These are phyloP conservation scores for Venustaconcha ellipsiformis DNA, from an alignment of 1,140 invertebrate species.

Conservation along the genomic window DNA sequence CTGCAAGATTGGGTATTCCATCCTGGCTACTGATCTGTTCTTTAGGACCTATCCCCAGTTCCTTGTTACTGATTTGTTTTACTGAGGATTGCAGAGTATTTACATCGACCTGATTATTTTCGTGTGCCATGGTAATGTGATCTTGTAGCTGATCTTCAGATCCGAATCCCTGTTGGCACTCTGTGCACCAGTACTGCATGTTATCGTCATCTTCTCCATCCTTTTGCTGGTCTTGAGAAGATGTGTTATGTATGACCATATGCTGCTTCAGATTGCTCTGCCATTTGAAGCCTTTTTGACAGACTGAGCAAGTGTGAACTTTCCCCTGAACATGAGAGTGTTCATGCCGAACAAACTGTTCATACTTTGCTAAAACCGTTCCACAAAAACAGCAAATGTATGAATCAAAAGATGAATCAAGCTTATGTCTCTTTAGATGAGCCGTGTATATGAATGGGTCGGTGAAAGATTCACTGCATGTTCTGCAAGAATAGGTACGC, in stretches of 20 bases:
- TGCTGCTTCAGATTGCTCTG: conserved; percentile 46
- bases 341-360: conserved; percentile 54
- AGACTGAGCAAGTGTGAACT: conserved; percentile 44
- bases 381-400: conserved; percentile 58
- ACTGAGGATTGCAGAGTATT: neutral
- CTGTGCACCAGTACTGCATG: conserved; percentile 54
- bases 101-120: conserved; percentile 14
- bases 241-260: conserved; percentile 35
- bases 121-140: conserved; percentile 47
- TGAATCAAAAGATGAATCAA: conserved; percentile 34
- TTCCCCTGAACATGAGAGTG: conserved; percentile 53
- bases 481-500: conserved; percentile 43
- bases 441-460: conserved; percentile 54
- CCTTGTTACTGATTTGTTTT: no score
- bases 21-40: neutral
- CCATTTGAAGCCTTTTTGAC: conserved; percentile 47
- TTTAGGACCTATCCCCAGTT: neutral
- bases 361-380: conserved; percentile 35
- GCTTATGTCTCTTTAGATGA: conserved; percentile 53
- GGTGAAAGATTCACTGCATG: conserved; percentile 45
- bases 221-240: neutral
- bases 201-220: neutral
- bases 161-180: conserved; percentile 53
- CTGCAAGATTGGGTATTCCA: neutral
- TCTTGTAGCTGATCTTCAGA: conserved; percentile 40